These are phyloP conservation scores for Trachelus troglodyta DNA, from an alignment of 2,888 invertebrate genomes.

Conservation along the genomic window DNA sequence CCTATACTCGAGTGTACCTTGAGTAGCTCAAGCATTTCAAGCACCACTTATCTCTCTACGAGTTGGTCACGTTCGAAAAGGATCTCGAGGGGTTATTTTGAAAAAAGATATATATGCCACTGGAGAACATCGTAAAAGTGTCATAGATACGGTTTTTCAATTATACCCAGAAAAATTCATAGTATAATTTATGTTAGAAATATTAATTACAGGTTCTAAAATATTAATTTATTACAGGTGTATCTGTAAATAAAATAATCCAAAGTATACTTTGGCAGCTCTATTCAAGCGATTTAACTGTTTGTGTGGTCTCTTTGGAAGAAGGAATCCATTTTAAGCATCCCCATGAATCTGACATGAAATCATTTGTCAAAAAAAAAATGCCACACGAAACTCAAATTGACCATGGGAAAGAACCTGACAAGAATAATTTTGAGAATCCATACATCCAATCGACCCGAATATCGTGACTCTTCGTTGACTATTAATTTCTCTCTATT, in stretches of 20 bases:
- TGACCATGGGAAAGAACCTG: neutral
- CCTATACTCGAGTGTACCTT: neutral
- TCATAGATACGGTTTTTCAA: neutral
- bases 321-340: neutral
- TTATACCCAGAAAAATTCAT: neutral
- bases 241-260: too few relatives aligned
- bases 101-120: neutral
- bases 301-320: neutral
- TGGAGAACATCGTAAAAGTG: neutral
- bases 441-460: neutral
- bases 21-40: neutral
- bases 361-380: conserved; percentile 3
- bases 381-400: neutral
- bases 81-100: neutral
- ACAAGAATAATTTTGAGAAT: neutral
- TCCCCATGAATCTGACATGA: neutral
- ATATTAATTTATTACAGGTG: neutral
- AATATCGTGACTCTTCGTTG: neutral
- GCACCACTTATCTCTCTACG: neutral
- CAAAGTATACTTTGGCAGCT: neutral
- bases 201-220: neutral
- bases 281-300: neutral
- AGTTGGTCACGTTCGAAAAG: neutral
- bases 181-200: neutral
- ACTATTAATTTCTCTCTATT: neutral